phyloP scores from a whole-genome alignment of 1,140 invertebrate species.

The Metopolophium dirhodum region DNA sequence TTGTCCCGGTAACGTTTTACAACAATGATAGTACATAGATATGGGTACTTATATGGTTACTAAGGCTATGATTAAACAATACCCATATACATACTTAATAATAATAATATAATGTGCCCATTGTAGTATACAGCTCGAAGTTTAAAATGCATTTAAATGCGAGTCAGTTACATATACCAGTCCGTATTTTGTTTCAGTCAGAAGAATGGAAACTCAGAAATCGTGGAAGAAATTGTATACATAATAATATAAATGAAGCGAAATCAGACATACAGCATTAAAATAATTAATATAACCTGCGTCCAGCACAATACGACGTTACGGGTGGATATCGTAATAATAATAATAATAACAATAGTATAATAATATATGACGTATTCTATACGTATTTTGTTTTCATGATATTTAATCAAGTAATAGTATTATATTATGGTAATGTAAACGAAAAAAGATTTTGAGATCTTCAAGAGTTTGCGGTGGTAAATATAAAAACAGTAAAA shows the following conservation, averaged over 20 bases:
- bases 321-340: no score
- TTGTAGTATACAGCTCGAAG: neutral
- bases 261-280: neutral
- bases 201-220: neutral
- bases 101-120: neutral
- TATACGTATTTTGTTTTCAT: no score
- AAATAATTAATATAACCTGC: neutral
- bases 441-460: no score
- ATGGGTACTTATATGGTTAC: neutral
- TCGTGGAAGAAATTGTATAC: neutral
- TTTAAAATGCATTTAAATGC: neutral
- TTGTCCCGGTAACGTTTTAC: neutral
- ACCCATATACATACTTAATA: neutral
- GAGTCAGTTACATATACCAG: neutral
- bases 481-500: no score
- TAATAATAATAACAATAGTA: no score
- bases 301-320: no score
- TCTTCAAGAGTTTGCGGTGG: no score
- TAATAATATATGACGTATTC: no score
- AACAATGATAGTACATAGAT: neutral
- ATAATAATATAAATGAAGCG: neutral
- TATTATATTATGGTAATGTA: no score
- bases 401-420: no score
- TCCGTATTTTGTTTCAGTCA: neutral
- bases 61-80: neutral